Base-by-base conservation (phyloP, 2,113 vertebrate genomes). In the Sialia sialis region DNA sequence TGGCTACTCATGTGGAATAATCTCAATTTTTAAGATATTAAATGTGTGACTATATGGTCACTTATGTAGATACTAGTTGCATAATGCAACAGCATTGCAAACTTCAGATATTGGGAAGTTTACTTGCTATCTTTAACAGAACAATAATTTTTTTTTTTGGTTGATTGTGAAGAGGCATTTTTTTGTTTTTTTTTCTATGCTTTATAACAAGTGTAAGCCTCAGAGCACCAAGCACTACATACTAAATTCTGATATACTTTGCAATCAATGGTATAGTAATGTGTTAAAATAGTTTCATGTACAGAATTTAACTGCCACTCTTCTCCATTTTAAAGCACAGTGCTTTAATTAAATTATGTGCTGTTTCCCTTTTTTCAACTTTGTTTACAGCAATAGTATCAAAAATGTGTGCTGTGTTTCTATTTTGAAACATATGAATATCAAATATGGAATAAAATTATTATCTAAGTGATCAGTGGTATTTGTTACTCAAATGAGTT, bases 141-240 rank as follows among this genome's bases (percentile, higher is more conserved):
- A 59, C 0, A 36, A 16, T 22, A n/a, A 0, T 21, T 23, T 26
- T 25, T 26, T 32, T 25, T 59, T 41, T 29, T 51, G 22, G 22
- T 23, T 52, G 4, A 0, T 51, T 67, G 4, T 55, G 55, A 66
- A 78, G 17, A 44, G 21, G 14, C 56, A 73, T 19, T 12, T 1
- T 6, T 64, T n/a, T 5, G 0, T 21, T 4, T 0, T 21, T 4
- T n/a, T 44, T 58, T 49, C 2, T 84, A 12, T 49, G n/a, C 4
- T 81, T 81, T 67, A 66, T 26, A 56, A 39, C 46, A 66, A 56
- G 55, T 22, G 15, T 36, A 64, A 70, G 4, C 6, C 7, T 58
- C 11, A 44, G 68, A 52, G 5, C 38, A 55, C 22, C 26, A 48
- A 67, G 17, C 74, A 36, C 7, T 51, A 19, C 13, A 52, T 59